Evolutionary conservation across 2,888 invertebrate species (phyloP).

Genomic region (Campoletis raptor): DNA sequence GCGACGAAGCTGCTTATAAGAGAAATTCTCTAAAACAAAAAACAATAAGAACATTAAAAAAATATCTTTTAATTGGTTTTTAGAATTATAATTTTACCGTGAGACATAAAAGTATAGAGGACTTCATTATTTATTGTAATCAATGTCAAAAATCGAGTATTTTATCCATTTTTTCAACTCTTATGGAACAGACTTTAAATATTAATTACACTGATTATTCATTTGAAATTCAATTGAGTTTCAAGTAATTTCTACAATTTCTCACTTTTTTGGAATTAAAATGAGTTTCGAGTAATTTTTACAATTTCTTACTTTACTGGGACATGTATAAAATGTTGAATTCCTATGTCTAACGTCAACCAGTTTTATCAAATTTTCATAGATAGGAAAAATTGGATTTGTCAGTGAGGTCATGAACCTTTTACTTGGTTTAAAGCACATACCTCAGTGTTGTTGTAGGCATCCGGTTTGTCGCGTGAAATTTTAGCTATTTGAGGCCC

Average conservation of each 20-base stretch:
- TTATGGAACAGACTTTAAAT: background rate
- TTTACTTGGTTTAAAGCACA: conserved; percentile 44
- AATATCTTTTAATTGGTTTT: background rate
- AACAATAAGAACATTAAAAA: background rate
- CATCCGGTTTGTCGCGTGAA: conserved; percentile 88
- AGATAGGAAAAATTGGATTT: background rate
- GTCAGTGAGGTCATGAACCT: conserved; percentile 1
- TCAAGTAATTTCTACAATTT: background rate
- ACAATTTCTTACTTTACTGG: background rate
- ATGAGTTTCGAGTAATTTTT: background rate
- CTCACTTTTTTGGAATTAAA: background rate
- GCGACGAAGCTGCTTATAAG: conserved; percentile 97
- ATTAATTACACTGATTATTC: too few relatives aligned
- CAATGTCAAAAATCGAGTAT: background rate
- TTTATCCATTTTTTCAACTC: background rate
- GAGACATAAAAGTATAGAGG: background rate
- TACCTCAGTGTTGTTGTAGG: conserved; percentile 92
- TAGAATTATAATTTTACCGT: background rate
- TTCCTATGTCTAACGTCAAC: background rate
- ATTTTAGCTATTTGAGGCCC: conserved; percentile 97
- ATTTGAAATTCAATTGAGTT: background rate
- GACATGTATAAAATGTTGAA: background rate
- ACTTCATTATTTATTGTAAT: background rate
- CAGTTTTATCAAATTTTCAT: background rate
- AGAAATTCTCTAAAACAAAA: conserved; percentile 90